Conservation (phyloP, 1,140 invertebrate genomes). For the Subanguina moxae region DNA sequence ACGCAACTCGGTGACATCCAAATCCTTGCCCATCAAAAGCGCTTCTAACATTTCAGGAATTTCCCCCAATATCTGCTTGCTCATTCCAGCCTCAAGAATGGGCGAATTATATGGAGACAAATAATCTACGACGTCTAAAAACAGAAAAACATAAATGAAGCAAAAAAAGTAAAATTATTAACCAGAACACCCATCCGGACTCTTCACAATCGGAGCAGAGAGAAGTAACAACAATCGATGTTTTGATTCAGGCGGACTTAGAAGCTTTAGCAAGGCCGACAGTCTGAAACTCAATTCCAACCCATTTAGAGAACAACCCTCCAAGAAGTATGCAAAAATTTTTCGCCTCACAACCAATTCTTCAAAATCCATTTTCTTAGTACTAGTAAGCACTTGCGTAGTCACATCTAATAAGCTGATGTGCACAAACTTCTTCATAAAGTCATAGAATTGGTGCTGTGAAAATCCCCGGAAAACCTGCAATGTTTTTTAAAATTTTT, state of each 20-base stretch:
- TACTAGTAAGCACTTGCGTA: not conserved
- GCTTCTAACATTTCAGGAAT: constrained; percentile 13
- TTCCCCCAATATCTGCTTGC: constrained; percentile 14
- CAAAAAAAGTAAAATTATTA: constrained; percentile 2
- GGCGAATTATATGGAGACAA: constrained; percentile 6
- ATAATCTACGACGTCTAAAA: constrained; percentile 30
- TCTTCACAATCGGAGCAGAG: constrained; percentile 12
- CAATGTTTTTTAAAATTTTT: not conserved
- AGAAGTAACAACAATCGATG: constrained; percentile 19
- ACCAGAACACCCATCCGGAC: not conserved
- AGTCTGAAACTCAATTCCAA: constrained; percentile 17
- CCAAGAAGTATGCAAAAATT: constrained; percentile 21
- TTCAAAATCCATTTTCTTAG: constrained; percentile 8
- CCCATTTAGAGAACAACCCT: not conserved
- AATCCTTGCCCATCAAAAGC: constrained; percentile 5
- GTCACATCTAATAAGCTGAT: not conserved
- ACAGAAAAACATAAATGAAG: not conserved
- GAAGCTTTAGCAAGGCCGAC: constrained; percentile 20
- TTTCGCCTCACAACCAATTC: constrained; percentile 20
- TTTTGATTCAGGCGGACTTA: not conserved
- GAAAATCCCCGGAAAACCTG: constrained; percentile 8
- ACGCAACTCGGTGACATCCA: constrained; percentile 18
- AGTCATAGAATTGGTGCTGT: constrained; percentile 12
- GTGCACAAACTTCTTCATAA: constrained; percentile 15
- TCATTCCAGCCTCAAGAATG: constrained; percentile 18